These are phyloP conservation scores for Ischnus inquisitorius DNA, from an alignment of 2,888 invertebrate genomes.

Conservation along the genomic window DNA sequence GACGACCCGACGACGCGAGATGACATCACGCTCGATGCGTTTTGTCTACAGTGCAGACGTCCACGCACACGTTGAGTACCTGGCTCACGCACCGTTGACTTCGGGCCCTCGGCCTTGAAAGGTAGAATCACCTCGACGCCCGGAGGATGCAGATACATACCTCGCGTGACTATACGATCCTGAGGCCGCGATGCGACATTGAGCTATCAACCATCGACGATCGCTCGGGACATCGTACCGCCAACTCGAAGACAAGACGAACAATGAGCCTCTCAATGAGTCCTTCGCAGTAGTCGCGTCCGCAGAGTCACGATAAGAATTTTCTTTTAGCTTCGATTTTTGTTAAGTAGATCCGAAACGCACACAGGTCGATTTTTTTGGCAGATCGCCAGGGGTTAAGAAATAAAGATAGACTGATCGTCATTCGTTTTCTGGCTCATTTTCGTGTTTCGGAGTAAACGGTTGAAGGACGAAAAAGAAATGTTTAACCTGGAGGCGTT, in stretches of 20 bases:
- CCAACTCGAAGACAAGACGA: constrained; percentile 16
- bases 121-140: constrained; percentile 17
- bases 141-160: constrained; percentile 18
- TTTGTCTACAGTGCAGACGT: not conserved
- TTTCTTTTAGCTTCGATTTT: not conserved
- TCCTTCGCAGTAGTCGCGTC: constrained; percentile 38
- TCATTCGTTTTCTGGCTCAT: constrained; percentile 35
- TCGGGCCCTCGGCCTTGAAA: constrained; percentile 46
- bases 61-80: constrained; percentile 4
- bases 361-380: constrained; percentile 45
- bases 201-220: constrained; percentile 57
- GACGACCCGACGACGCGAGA: constrained; percentile 73
- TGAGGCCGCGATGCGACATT: constrained; percentile 63
- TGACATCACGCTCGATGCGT: constrained; percentile 75
- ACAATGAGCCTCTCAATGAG: constrained; percentile 62
- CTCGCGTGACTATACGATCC: constrained; percentile 50
- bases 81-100: constrained; percentile 10
- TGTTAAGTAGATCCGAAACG: not conserved
- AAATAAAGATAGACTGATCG: constrained; percentile 19
- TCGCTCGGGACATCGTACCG: constrained; percentile 26
- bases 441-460: not conserved
- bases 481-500: no score
- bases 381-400: constrained; percentile 20
- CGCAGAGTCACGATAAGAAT: constrained; percentile 34
- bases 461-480: not conserved